Conservation (phyloP, 2,888 invertebrate species). For the Drosophila austrosaltans region DNA sequence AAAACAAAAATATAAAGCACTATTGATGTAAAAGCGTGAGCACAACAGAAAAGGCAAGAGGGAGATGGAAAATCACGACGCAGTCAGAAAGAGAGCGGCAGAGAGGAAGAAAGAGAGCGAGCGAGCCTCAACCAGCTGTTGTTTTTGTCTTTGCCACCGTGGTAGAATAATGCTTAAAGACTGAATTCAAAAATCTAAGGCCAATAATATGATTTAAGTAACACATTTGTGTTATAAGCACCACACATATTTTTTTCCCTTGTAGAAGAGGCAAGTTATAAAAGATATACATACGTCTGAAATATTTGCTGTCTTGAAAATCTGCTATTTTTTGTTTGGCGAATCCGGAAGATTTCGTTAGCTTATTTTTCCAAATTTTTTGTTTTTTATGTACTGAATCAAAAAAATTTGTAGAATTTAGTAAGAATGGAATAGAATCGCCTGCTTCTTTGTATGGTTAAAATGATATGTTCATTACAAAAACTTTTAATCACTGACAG, state of each 20-base stretch:
- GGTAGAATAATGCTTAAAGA: neutral
- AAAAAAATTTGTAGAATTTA: neutral
- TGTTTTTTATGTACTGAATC: too few relatives aligned
- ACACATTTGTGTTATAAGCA: neutral
- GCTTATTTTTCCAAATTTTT: neutral
- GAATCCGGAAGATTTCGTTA: neutral
- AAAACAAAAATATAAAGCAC: slow-evolving; percentile 50
- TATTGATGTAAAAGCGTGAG: slow-evolving; percentile 28
- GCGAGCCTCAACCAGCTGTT: slow-evolving; percentile 42
- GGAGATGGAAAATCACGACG: slow-evolving; percentile 15
- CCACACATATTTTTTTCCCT: neutral
- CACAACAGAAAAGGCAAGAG: slow-evolving; percentile 36
- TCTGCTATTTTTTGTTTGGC: neutral
- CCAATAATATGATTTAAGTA: neutral
- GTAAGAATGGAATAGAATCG: neutral
- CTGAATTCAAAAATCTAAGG: neutral
- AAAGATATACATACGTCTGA: neutral
- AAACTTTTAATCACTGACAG: neutral
- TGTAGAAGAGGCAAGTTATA: neutral
- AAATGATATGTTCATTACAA: neutral
- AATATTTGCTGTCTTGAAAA: neutral
- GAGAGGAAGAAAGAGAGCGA: slow-evolving; percentile 13
- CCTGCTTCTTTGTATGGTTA: neutral
- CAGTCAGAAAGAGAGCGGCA: slow-evolving; percentile 3
- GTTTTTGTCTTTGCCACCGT: slow-evolving; percentile 27